Evolutionary conservation across 2,113 vertebrate species (phyloP), one percentile per base, ranked within the genome.

Genomic region (Microcebus ravelobensis): DNA sequence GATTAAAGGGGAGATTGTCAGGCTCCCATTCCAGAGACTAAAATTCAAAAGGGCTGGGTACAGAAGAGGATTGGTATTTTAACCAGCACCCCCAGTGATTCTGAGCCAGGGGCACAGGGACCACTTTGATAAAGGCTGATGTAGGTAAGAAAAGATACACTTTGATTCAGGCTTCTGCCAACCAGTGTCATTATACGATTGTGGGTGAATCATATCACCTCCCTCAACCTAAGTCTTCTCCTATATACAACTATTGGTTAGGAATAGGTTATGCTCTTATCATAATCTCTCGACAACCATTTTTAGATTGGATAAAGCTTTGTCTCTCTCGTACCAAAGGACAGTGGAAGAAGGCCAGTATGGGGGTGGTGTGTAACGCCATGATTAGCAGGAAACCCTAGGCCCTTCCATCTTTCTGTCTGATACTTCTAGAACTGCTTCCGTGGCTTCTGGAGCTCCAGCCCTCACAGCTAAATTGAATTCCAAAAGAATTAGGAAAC

Each of bases 331-430:
- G 36, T 0, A 36, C 8, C 25, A 36, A 34, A 52, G 17, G 57
- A 79, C 39, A 67, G 7, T 39, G 29, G 23, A 67, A 18, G 34
- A 20, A 68, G 31, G 15, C 31, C 31, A 55, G 14, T 34, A 8
- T 2, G 27, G 12, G 1, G 5, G 14, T n/a, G 5, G 15, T 25
- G 18, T 3, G 10, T 18, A 87, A 18, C 2, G 39, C 25, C 25
- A 14, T 27, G 12, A 52, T 73, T 6, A 12, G 70, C 20, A 45
- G 29, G 42, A 23, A 39, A 57, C 6, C n/a, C 17, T 45, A 14
- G 13, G 3, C 20, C 5, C 23, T 27, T 31, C 39, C 5, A 12
- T 5, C 29, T 3, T 21, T 34, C 18, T 29, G 5, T 0, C 10
- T 23, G 42, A 5, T 27, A 9, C 6, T 48, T 36, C n/a, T 14